Conservation (phyloP, 2,797 vertebrate genomes). For the Meriones psammophilus region DNA sequence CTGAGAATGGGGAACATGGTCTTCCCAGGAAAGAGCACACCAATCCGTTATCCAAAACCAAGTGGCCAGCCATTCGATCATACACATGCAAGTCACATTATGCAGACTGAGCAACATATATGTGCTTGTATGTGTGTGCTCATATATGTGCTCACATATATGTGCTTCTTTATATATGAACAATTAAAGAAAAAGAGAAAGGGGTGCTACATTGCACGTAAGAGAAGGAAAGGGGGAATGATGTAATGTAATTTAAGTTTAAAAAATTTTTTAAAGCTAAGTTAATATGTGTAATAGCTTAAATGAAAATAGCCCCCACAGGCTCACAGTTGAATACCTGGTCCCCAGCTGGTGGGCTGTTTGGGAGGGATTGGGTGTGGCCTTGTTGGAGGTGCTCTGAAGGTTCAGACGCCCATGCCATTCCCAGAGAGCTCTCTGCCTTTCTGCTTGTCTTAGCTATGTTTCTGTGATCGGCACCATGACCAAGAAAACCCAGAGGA, state of each 20-base stretch:
- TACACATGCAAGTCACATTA: background rate
- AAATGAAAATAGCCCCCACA: background rate
- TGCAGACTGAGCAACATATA: background rate
- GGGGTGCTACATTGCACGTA: background rate
- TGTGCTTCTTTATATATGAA: background rate
- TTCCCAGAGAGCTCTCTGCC: background rate
- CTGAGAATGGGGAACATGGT: background rate
- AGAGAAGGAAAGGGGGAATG: background rate
- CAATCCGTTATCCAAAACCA: background rate
- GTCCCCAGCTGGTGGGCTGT: background rate
- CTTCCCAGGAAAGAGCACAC: background rate
- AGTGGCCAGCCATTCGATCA: background rate
- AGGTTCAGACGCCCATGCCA: background rate
- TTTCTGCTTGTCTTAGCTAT: background rate
- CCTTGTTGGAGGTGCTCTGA: background rate
- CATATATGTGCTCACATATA: background rate
- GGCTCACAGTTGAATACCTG: background rate
- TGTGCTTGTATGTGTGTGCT: background rate
- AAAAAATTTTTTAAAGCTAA: background rate
- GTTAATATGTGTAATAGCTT: background rate
- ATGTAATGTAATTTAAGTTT: background rate
- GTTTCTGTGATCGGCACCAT: background rate
- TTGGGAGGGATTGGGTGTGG: background rate
- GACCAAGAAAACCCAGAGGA: background rate
- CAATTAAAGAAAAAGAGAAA: background rate